Evolutionary conservation across 2,888 invertebrate genomes (phyloP).

Genomic region (Pterobdella sp.): DNA sequence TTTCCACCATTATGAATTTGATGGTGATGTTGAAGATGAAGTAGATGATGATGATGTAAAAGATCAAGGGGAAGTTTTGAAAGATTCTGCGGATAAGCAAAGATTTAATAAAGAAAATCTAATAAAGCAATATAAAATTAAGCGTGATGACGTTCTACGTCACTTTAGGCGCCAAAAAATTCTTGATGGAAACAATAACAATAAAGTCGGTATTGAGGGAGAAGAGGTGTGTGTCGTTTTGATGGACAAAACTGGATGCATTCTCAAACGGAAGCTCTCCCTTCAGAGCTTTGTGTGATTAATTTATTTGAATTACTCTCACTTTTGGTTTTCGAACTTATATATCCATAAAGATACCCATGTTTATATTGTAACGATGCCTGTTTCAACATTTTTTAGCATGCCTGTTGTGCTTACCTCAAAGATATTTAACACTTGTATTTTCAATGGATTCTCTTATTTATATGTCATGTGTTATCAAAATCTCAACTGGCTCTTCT

Average conservation of each 20-base stretch:
- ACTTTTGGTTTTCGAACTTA: too few relatives aligned
- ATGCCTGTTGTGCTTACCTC: too few relatives aligned
- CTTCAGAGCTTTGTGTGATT: conserved; percentile 37
- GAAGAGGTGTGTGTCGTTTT: conserved; percentile 41
- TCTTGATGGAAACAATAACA: not conserved
- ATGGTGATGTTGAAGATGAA: not conserved
- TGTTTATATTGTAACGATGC: too few relatives aligned
- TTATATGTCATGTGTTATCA: too few relatives aligned
- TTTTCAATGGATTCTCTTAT: too few relatives aligned
- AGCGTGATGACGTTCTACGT: not conserved
- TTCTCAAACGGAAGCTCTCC: conserved; percentile 44
- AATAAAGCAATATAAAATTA: not conserved
- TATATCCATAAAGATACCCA: too few relatives aligned
- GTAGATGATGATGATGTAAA: not conserved
- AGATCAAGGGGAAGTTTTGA: not conserved
- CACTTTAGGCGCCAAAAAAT: not conserved
- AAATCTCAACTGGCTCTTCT: too few relatives aligned
- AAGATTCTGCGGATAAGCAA: not conserved
- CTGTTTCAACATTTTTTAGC: too few relatives aligned
- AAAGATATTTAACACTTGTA: too few relatives aligned
- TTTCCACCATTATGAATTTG: conserved; percentile 49
- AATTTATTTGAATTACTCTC: too few relatives aligned
- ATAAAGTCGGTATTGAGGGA: conserved; percentile 31
- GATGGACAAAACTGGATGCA: conserved; percentile 46
- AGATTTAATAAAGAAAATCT: not conserved